Conservation (phyloP, 2,113 vertebrate species). For the Corythornis cristatus region DNA sequence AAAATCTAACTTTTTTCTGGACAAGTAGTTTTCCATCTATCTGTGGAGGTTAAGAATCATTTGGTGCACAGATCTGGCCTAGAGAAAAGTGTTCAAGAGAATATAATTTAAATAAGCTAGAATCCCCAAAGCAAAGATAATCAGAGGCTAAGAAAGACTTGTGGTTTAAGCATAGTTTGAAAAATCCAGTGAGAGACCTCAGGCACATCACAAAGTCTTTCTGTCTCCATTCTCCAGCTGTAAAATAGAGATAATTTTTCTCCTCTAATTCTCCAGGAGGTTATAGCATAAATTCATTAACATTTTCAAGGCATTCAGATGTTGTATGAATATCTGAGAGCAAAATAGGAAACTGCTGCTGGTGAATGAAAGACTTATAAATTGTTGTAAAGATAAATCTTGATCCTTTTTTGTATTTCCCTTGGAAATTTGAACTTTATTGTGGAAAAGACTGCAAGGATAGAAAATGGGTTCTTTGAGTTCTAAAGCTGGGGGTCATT, state of each 20-base stretch:
- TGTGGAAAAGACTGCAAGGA: neutral
- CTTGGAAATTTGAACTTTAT: neutral
- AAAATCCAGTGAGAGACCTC: slow-evolving; percentile 11
- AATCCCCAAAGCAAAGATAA: slow-evolving; percentile 22
- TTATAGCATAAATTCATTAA: slow-evolving; percentile 21
- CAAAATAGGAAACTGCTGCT: neutral
- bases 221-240: slow-evolving; percentile 12
- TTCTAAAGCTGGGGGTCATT: neutral
- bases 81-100: neutral
- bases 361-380: neutral
- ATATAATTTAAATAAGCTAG: neutral
- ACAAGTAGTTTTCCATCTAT: neutral
- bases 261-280: slow-evolving; percentile 16
- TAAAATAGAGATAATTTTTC: slow-evolving; percentile 48
- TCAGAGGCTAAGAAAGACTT: neutral
- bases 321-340: neutral
- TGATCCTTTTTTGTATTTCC: neutral
- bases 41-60: neutral
- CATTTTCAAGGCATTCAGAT: slow-evolving; percentile 23
- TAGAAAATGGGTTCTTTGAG: neutral
- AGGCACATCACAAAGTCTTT: neutral
- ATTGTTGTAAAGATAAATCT: neutral
- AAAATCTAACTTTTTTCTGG: neutral
- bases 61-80: neutral
- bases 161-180: neutral